Percentiles rank a stretch among this genome's conserved stretches.
These are phyloP conservation scores for Holotrichia oblita DNA, from an alignment of 1,140 invertebrate genomes.

Conservation along the genomic window DNA sequence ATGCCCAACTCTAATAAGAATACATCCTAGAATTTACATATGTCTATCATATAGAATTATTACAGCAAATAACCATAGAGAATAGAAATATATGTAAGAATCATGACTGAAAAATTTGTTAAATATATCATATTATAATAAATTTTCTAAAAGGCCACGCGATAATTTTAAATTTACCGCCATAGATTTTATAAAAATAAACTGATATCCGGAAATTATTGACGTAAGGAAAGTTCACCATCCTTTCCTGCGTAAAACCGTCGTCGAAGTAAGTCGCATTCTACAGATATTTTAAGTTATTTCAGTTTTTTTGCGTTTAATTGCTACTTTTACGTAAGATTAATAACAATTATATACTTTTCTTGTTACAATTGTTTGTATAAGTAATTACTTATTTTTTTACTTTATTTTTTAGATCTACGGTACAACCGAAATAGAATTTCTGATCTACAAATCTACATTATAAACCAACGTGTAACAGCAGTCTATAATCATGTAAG, in stretches of 20 bases:
- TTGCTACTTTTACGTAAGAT: neutral
- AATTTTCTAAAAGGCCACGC: neutral
- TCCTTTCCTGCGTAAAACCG: constrained; percentile 14
- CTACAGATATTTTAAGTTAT: neutral
- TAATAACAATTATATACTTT: neutral
- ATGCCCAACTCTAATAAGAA: no score
- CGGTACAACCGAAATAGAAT: neutral
- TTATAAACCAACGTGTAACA: neutral
- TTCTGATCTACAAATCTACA: neutral
- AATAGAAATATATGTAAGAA: neutral
- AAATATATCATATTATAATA: neutral
- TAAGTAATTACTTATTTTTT: neutral
- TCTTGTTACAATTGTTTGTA: neutral
- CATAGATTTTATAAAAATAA: neutral
- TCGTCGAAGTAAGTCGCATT: constrained; percentile 19
- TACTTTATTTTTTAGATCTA: neutral
- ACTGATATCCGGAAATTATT: constrained; percentile 20
- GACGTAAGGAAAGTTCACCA: constrained; percentile 10
- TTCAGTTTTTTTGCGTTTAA: neutral
- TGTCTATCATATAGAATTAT: no score
- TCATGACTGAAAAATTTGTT: neutral
- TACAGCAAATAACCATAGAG: no score
- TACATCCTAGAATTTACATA: no score
- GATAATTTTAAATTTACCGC: constrained; percentile 9
- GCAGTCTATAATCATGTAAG: constrained; percentile 8